Percentiles rank a stretch among this genome's conserved stretches.
These are phyloP conservation scores for Rhingia campestris DNA, from an alignment of 2,888 invertebrate genomes.

Conservation along the genomic window DNA sequence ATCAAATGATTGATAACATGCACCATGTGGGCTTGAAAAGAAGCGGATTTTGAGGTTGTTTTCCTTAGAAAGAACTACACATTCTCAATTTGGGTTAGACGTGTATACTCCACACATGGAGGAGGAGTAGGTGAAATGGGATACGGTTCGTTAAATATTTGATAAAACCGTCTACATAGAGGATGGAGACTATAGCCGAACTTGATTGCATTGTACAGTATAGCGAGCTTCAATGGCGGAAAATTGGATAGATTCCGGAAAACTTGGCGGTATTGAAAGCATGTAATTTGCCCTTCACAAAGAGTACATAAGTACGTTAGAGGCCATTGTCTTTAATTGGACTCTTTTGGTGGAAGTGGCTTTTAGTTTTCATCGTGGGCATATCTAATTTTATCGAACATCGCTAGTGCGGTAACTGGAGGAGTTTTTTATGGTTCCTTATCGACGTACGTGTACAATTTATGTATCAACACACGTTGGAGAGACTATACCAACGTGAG, in stretches of 20 bases:
- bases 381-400: not conserved
- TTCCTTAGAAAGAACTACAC: conserved; percentile 25
- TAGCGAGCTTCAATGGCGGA: conserved; percentile 22
- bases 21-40: conserved; percentile 18
- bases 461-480: no score
- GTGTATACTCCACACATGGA: not conserved
- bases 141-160: conserved; percentile 52
- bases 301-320: not conserved
- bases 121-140: conserved; percentile 7
- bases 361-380: not conserved
- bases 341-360: not conserved
- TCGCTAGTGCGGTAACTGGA: no score
- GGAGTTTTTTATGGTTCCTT: no score
- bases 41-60: not conserved
- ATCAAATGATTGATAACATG: conserved; percentile 24
- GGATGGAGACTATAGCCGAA: conserved; percentile 14
- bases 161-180: conserved; percentile 28
- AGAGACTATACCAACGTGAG: no score
- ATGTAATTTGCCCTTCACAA: conserved; percentile 29
- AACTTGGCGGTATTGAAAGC: conserved; percentile 32
- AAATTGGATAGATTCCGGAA: conserved; percentile 32
- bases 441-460: no score
- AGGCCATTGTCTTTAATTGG: conserved; percentile 9
- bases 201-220: conserved; percentile 14
- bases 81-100: conserved; percentile 29